Percentiles rank a stretch among this genome's conserved stretches.
Conservation (phyloP, 2,113 vertebrate genomes). For the Colinus virginianus region DNA sequence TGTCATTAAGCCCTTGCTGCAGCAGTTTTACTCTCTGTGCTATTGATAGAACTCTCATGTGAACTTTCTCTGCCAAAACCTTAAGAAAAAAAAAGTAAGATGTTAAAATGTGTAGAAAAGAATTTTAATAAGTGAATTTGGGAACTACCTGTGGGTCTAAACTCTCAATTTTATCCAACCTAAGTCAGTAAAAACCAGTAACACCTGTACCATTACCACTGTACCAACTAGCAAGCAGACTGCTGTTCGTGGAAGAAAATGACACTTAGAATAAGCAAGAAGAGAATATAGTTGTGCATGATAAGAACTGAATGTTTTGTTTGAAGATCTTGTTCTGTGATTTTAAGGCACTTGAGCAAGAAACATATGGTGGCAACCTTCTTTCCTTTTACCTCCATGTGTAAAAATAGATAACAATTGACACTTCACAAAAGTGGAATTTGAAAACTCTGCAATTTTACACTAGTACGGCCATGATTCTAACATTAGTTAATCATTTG, state of each 20-base stretch:
- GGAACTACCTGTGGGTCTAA: not conserved
- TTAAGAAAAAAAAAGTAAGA: conserved; percentile 62
- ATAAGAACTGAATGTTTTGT: not conserved
- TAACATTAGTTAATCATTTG: not conserved
- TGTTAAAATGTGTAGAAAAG: not conserved
- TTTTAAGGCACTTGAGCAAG: not conserved
- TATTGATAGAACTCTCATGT: conserved; percentile 91
- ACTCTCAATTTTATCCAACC: not conserved
- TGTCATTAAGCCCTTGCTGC: conserved; percentile 91
- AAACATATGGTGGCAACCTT: not conserved
- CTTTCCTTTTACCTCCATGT: not conserved
- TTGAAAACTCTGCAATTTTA: not conserved
- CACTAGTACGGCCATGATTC: not conserved
- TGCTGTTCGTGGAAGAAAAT: not conserved
- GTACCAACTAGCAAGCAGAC: not conserved
- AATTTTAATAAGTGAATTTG: not conserved
- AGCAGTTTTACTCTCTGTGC: conserved; percentile 93
- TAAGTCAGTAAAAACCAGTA: not conserved
- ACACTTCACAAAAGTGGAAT: not conserved
- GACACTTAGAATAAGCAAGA: not conserved
- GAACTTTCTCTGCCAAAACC: conserved; percentile 95
- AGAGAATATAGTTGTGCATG: not conserved
- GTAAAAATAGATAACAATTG: rapidly evolving
- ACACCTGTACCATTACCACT: not conserved
- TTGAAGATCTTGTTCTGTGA: not conserved